These are phyloP conservation scores for Parotia lawesii DNA, from an alignment of 2,113 vertebrate species.

Conservation along the genomic window DNA sequence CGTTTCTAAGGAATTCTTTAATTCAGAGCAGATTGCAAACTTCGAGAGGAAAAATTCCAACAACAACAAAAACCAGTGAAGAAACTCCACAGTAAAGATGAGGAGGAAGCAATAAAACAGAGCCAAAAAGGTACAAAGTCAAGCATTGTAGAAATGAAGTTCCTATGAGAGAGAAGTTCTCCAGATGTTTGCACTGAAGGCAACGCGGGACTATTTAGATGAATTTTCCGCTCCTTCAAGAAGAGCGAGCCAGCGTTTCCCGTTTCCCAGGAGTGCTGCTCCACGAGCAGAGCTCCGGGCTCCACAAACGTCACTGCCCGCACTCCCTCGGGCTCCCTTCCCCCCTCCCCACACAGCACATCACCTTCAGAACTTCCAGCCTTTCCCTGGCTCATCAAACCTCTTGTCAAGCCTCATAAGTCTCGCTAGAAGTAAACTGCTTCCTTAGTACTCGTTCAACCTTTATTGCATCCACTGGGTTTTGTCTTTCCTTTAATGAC, in stretches of 20 bases:
- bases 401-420: neutral
- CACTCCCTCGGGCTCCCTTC: neutral
- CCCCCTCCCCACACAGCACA: neutral
- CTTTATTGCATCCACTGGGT: neutral
- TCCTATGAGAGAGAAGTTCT: neutral
- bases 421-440: neutral
- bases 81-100: neutral
- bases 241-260: neutral
- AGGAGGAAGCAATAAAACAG: neutral
- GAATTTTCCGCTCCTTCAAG: too few relatives aligned
- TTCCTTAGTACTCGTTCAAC: neutral
- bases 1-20: neutral
- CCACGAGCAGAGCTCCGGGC: neutral
- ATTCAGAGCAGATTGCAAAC: neutral
- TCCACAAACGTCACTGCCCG: neutral
- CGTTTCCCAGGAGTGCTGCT: neutral
- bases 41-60: neutral
- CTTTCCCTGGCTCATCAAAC: neutral
- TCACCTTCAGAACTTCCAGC: neutral
- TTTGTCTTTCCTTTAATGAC: neutral
- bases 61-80: neutral
- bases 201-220: neutral
- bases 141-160: neutral
- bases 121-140: neutral
- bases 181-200: neutral